Percentiles rank a stretch among this genome's conserved stretches.
Evolutionary conservation across 2,113 vertebrate species (phyloP).

Genomic region (Odontesthes bonariensis): DNA sequence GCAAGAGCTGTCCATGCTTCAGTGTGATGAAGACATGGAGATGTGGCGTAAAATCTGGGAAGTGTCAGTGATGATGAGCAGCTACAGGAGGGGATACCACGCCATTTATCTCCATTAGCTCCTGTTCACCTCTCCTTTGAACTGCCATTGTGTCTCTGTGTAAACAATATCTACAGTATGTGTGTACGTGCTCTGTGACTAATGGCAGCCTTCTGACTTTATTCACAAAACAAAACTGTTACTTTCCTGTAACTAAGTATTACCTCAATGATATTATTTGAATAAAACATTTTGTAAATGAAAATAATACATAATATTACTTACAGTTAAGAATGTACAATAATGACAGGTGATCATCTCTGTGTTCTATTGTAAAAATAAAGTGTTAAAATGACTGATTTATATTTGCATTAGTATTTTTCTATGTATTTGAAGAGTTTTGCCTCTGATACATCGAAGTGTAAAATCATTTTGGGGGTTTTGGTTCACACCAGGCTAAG

Average conservation of each 20-base stretch:
- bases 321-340: too few species aligned
- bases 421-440: too few species aligned
- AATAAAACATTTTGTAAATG: neutral
- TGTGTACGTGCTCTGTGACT: conserved; percentile 13
- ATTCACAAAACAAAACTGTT: conserved; percentile 9
- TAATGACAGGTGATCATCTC: neutral
- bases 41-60: conserved; percentile 50
- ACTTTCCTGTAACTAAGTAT: neutral
- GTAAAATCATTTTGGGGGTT: neutral
- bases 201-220: conserved; percentile 28
- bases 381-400: too few species aligned
- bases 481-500: neutral
- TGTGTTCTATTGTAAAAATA: neutral
- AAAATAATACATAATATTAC: too few species aligned
- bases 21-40: conserved; percentile 68
- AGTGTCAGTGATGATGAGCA: conserved; percentile 66
- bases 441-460: neutral
- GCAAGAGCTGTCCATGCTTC: conserved; percentile 44
- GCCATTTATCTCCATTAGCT: conserved; percentile 73
- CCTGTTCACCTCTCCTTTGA: conserved; percentile 68
- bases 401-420: too few species aligned
- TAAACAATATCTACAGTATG: conserved; percentile 10
- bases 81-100: conserved; percentile 46
- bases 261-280: too few species aligned
- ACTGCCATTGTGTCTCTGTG: conserved; percentile 45